A percentile compares a stretch with the other conserved stretches of the same genome.
phyloP scores from a whole-genome alignment of 2,797 vertebrate species.

The Myotis vivesi region DNA sequence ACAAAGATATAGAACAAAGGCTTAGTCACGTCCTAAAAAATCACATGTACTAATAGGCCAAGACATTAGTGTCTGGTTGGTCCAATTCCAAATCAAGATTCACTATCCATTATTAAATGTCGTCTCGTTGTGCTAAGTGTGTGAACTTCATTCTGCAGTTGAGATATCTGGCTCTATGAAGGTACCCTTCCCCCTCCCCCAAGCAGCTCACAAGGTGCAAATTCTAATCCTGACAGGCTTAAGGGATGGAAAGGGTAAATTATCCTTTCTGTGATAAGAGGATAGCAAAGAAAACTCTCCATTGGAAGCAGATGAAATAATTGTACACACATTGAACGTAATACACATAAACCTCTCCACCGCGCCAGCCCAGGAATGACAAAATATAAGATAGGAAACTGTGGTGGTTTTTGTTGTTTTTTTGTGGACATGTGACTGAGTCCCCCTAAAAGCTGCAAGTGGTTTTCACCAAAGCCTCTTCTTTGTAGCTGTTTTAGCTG shows the following conservation, averaged over 20 bases:
- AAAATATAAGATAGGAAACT: neutral
- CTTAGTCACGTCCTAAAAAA: neutral
- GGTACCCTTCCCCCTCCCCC: neutral
- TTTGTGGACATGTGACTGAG: neutral
- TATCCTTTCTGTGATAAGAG: neutral
- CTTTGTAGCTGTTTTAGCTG: slow-evolving; percentile 40
- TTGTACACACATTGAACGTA: neutral
- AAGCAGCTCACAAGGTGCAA: neutral
- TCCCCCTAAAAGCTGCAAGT: slow-evolving; percentile 1
- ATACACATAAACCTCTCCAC: neutral
- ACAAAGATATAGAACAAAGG: neutral
- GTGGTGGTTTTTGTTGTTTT: neutral
- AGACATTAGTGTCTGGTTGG: neutral
- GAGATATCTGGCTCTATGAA: neutral
- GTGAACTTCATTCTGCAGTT: neutral
- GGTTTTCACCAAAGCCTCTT: slow-evolving; percentile 35
- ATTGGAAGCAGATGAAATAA: neutral
- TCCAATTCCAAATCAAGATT: neutral
- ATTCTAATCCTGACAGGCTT: neutral
- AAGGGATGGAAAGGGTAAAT: neutral
- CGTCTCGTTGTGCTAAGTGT: neutral
- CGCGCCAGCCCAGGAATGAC: neutral
- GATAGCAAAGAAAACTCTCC: neutral
- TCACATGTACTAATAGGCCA: neutral
- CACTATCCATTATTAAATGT: neutral